phyloP scores from a whole-genome alignment of 1,140 invertebrate species.

The Heliconius himera region DNA sequence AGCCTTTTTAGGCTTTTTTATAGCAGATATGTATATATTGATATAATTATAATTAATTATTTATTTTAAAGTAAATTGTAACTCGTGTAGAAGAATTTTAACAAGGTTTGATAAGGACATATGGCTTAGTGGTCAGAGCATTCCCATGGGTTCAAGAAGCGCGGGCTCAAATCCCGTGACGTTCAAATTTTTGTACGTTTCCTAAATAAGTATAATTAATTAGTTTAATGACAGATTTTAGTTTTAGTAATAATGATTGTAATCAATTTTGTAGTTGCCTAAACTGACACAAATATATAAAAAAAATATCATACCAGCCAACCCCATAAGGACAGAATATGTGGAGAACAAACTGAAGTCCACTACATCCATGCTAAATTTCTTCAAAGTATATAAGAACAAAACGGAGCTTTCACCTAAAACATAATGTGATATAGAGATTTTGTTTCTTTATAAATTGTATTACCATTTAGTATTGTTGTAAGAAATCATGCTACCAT shows the following conservation, averaged over 20 bases:
- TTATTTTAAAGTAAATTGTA: too few relatives aligned
- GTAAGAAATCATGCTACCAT: constrained; percentile 35
- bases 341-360: constrained; percentile 73
- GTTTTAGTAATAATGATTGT: not conserved
- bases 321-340: constrained; percentile 65
- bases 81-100: too few relatives aligned
- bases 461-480: not conserved
- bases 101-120: too few relatives aligned
- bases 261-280: not conserved
- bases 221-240: not conserved
- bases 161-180: too few relatives aligned
- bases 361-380: constrained; percentile 66
- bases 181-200: too few relatives aligned
- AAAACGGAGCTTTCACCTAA: constrained; percentile 68
- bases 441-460: not conserved
- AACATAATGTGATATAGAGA: constrained; percentile 12
- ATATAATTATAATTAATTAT: too few relatives aligned
- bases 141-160: too few relatives aligned
- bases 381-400: constrained; percentile 67
- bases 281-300: not conserved
- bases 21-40: too few relatives aligned
- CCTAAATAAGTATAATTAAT: not conserved
- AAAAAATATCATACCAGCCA: constrained; percentile 57
- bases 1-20: too few relatives aligned
- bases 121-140: too few relatives aligned